Base-by-base conservation (phyloP, 2,113 vertebrate species). In the Nibea coibor region DNA sequence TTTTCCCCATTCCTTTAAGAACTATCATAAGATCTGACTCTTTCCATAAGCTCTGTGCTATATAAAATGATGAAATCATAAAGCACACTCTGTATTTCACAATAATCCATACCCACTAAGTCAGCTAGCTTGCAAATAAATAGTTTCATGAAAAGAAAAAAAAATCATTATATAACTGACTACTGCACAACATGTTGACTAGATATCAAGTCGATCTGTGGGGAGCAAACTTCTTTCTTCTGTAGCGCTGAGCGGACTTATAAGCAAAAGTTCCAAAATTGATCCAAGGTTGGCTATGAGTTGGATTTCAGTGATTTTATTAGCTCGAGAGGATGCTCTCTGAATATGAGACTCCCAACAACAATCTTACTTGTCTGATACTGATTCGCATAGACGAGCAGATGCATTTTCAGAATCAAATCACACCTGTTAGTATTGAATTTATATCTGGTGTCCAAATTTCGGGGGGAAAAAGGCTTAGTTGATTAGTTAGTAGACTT, bases 81-180 rank as follows among this genome's bases (percentile, higher is more conserved):
- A n/a, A 39, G 22, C 65, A 50, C 26, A 28, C 63, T 63, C n/a
- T 39, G 72, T 53, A 69, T 82, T 67, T 75, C 42, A 56, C 10
- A 61, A 12, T 69, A 82, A 76, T 56, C 65, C 57, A 59, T 75
- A 56, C 54, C 10, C 31, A 70, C 26, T 11, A 63, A 75, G 54
- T 72, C 47, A 20, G 31, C 54, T 39, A 61, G 10, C 20, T 69
- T 64, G 61, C 54, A 87, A 43, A 79, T 54, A 71, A 50, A 80
- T 10, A 4, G 16, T 72, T 85, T 72, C 61, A 81, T 72, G 53
- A 79, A 73, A 64, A 84, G 78, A 26, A 17, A n/a, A 7, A 73
- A 64, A 51, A 83, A 80, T n/a, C 20, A n/a, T 87, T 80, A 78
- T 50, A 47, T 87, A 82, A 89, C 50, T 74, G 42, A 75, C 47